A percentile compares a stretch with the other conserved stretches of the same genome.
phyloP scores from a whole-genome alignment of 2,888 invertebrate genomes.

The Ophioninae sp. region DNA sequence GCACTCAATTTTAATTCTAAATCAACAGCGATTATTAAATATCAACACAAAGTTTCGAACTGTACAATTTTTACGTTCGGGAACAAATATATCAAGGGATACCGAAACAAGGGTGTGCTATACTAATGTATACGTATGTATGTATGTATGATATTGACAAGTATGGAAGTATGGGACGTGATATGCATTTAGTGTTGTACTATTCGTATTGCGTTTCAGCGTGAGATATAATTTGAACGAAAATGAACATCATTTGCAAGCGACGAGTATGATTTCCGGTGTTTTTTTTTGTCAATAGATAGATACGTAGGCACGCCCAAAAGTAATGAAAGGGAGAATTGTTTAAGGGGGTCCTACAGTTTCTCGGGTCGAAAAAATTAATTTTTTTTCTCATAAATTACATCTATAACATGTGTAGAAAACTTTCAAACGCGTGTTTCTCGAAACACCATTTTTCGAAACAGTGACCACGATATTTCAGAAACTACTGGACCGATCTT shows the following conservation, averaged over 20 bases:
- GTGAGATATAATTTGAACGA: conserved; percentile 3
- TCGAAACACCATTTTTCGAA: too few species aligned
- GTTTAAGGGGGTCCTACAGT: too few species aligned
- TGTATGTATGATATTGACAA: conserved; percentile 5
- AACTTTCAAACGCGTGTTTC: too few species aligned
- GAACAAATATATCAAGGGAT: conserved; percentile 19
- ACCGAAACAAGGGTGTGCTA: conserved; percentile 30
- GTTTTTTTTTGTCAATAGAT: background rate
- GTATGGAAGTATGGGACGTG: conserved; percentile 1
- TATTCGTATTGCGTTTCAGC: background rate
- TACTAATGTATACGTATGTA: background rate
- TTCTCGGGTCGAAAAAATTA: too few species aligned
- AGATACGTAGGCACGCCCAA: background rate
- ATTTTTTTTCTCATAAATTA: too few species aligned
- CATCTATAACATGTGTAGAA: too few species aligned
- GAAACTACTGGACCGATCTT: too few species aligned
- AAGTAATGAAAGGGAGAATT: background rate
- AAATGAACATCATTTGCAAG: background rate
- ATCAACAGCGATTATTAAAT: conserved; percentile 1
- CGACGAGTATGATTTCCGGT: background rate
- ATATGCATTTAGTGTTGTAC: background rate
- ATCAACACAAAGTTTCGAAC: conserved; percentile 4
- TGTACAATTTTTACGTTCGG: conserved; percentile 39
- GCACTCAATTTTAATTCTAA: conserved; percentile 38
- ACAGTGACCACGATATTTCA: too few species aligned